Percentiles rank a stretch among this genome's conserved stretches.
phyloP scores from a whole-genome alignment of 2,797 vertebrate species.

The Bucorvus abyssinicus region DNA sequence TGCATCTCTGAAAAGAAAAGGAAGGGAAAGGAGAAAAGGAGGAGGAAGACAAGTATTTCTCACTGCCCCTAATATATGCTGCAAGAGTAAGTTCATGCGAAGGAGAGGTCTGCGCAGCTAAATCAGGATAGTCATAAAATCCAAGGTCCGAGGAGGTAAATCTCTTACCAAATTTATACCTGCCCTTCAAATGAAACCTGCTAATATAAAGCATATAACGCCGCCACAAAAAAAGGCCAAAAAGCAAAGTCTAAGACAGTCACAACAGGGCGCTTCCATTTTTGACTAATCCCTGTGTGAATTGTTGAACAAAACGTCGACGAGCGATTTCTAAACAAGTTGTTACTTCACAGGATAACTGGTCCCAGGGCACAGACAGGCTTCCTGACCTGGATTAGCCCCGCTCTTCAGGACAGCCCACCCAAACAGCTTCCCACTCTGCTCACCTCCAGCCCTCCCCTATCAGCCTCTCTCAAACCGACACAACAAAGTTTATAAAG shows the following conservation, averaged over 20 bases:
- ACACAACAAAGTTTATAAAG: background rate
- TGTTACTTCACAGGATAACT: background rate
- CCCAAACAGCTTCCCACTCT: fast-evolving
- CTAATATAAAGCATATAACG: background rate
- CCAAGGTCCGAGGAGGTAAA: background rate
- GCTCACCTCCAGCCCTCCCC: background rate
- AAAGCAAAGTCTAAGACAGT: background rate
- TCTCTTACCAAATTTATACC: background rate
- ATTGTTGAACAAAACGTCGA: background rate
- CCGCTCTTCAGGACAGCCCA: background rate
- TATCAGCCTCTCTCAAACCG: background rate
- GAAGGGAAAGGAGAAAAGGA: background rate
- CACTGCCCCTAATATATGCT: background rate
- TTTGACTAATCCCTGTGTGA: background rate
- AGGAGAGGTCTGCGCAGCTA: background rate
- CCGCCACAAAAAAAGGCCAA: background rate
- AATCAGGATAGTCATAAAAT: background rate
- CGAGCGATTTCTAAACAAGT: background rate
- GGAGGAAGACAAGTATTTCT: background rate
- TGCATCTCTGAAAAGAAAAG: background rate
- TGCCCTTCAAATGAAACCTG: background rate
- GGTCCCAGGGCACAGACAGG: background rate
- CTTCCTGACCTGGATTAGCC: background rate
- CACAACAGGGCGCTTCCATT: background rate
- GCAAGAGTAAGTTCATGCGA: background rate